Evolutionary conservation across 2,797 vertebrate species (phyloP).

Genomic region (Pseudochaenichthys georgianus): DNA sequence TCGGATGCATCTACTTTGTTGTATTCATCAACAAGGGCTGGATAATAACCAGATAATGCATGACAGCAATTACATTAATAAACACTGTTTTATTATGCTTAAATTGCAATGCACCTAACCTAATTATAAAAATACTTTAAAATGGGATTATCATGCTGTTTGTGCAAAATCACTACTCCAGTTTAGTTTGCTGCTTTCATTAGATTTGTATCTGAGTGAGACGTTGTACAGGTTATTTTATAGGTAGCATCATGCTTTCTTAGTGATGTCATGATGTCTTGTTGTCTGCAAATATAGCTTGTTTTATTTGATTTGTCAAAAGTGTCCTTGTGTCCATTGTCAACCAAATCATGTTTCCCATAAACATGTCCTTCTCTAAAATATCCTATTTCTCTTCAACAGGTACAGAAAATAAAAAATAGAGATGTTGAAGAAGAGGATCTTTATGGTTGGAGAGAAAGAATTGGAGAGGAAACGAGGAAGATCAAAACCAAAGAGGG

Average conservation of each 20-base stretch:
- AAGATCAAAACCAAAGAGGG: constrained; percentile 71
- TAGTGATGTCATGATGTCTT: neutral
- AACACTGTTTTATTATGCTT: neutral
- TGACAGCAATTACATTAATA: neutral
- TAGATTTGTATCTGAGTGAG: neutral
- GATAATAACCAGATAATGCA: neutral
- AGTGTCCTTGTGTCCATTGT: neutral
- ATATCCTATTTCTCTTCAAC: constrained; percentile 24
- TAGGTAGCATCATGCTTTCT: neutral
- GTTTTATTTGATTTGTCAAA: neutral
- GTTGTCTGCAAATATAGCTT: constrained; percentile 7
- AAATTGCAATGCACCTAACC: neutral
- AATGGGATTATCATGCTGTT: neutral
- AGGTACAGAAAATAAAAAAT: constrained; percentile 62
- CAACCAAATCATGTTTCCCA: neutral
- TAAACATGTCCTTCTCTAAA: constrained; percentile 28
- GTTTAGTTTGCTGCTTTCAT: constrained; percentile 12
- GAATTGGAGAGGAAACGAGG: constrained; percentile 56
- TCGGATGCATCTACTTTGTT: neutral
- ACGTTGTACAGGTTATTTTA: neutral
- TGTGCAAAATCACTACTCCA: neutral
- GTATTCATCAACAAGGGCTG: neutral
- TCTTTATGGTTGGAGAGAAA: constrained; percentile 72
- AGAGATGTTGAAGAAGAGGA: constrained; percentile 74
- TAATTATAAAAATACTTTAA: neutral